A percentile compares a stretch with the other conserved stretches of the same genome.
These are phyloP conservation scores for Urocyon cinereoargenteus DNA, from an alignment of 2,797 vertebrate species.

Conservation along the genomic window DNA sequence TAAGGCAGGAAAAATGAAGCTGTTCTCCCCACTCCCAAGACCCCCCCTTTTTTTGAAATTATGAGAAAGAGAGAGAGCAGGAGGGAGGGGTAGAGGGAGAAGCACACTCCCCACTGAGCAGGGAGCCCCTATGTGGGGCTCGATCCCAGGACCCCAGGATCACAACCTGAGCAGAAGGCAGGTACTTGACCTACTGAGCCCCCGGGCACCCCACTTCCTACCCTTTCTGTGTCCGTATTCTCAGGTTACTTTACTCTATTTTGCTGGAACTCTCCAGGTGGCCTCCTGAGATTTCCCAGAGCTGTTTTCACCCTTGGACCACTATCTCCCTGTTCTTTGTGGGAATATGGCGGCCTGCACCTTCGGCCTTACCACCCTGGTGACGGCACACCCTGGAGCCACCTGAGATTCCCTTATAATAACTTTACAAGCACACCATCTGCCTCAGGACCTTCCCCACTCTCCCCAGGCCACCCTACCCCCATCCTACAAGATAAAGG, in stretches of 20 bases:
- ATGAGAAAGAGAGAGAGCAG: too few relatives aligned
- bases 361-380: background rate
- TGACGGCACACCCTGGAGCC: background rate
- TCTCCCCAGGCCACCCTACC: background rate
- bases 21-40: background rate
- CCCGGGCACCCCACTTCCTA: background rate
- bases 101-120: too few relatives aligned
- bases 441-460: background rate
- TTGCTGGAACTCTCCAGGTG: background rate
- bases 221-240: background rate
- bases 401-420: background rate
- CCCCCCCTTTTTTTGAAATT: too few relatives aligned
- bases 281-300: background rate
- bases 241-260: background rate
- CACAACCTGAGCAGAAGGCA: too few relatives aligned
- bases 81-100: too few relatives aligned
- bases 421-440: background rate
- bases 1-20: background rate
- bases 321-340: background rate
- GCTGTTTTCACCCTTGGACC: background rate
- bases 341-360: background rate
- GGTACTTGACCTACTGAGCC: too few relatives aligned
- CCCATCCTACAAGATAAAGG: background rate
- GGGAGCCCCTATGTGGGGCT: too few relatives aligned
- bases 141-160: too few relatives aligned